phyloP scores from a whole-genome alignment of 1,140 invertebrate genomes.

The Lepidurus packardi region DNA sequence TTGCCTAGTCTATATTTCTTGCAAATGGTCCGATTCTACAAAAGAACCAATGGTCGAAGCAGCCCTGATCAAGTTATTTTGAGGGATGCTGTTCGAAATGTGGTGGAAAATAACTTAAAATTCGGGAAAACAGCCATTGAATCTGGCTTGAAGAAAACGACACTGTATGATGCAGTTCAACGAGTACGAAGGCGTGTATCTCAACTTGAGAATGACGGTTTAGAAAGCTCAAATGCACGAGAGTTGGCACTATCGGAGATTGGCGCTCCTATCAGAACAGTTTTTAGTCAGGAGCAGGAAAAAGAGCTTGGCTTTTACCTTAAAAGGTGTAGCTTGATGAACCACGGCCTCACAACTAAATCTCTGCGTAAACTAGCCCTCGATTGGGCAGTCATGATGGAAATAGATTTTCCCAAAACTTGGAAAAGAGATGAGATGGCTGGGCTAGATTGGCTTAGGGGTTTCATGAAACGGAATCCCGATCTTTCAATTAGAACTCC shows the following conservation, averaged over 20 bases:
- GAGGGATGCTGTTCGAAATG: background rate
- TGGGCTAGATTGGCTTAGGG: slow-evolving; percentile 47
- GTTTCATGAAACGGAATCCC: slow-evolving; percentile 47
- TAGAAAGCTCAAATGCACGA: background rate
- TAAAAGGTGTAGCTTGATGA: slow-evolving; percentile 21
- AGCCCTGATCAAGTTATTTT: slow-evolving; percentile 6
- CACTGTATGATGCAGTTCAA: background rate
- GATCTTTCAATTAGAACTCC: slow-evolving; percentile 44
- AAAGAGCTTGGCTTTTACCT: slow-evolving; percentile 23
- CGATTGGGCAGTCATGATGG: slow-evolving; percentile 42
- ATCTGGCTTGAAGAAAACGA: background rate
- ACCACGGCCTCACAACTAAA: slow-evolving; percentile 36
- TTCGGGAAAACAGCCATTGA: background rate
- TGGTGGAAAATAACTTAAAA: background rate
- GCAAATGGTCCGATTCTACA: slow-evolving; percentile 1
- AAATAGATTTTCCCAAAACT: slow-evolving; percentile 40
- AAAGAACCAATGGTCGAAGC: background rate
- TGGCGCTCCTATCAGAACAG: background rate
- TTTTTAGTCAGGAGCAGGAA: background rate
- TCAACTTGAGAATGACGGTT: background rate
- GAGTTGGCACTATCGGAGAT: background rate
- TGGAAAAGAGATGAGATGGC: slow-evolving; percentile 43
- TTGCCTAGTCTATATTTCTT: background rate
- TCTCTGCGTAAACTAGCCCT: slow-evolving; percentile 45
- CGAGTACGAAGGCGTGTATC: background rate